phyloP scores from a whole-genome alignment of 2,888 invertebrate species.

The Sepioteuthis lessoniana region DNA sequence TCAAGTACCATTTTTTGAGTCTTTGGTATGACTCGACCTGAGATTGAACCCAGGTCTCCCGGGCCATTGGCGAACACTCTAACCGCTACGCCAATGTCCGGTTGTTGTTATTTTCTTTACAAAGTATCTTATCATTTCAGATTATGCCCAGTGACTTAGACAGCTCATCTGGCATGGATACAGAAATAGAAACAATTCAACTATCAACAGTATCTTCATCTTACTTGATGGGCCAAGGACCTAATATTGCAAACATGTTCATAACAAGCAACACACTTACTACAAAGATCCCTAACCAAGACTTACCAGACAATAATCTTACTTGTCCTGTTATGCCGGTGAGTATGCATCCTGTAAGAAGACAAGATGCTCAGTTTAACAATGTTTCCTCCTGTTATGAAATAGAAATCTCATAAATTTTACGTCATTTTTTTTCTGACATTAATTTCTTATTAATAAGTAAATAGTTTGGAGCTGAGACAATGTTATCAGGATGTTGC shows the following conservation, averaged over 20 bases:
- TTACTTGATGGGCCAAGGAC: constrained; percentile 52
- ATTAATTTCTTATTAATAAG: too few species aligned
- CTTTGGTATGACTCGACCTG: too few species aligned
- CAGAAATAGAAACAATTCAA: constrained; percentile 11
- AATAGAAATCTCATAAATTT: too few species aligned
- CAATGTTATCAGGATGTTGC: too few species aligned
- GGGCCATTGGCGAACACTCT: too few species aligned
- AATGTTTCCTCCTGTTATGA: neutral
- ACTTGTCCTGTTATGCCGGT: constrained; percentile 45
- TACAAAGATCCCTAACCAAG: constrained; percentile 24
- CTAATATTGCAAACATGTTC: constrained; percentile 63
- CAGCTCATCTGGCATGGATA: neutral
- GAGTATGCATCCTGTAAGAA: neutral
- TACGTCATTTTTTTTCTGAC: too few species aligned
- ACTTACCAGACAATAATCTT: neutral
- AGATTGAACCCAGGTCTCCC: too few species aligned
- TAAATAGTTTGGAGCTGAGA: too few species aligned
- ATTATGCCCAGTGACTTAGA: neutral
- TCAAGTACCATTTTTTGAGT: too few species aligned
- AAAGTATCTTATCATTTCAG: neutral
- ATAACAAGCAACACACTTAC: constrained; percentile 57
- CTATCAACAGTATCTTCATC: constrained; percentile 36
- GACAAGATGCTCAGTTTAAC: neutral
- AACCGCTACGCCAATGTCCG: too few species aligned
- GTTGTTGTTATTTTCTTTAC: too few species aligned